Evolutionary conservation across 2,888 invertebrate species (phyloP).

Genomic region (Thereva nobilitata): DNA sequence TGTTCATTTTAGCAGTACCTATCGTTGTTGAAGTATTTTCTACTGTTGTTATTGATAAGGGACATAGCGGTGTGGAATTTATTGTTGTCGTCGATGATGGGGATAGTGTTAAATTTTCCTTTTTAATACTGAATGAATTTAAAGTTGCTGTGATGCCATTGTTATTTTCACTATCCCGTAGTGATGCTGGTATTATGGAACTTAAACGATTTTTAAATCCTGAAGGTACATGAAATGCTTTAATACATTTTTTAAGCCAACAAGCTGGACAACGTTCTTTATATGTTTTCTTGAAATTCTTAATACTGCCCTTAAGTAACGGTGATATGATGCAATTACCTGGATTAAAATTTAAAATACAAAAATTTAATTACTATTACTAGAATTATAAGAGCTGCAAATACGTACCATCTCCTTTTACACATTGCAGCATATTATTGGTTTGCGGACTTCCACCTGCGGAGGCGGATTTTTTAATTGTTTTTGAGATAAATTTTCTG

Average conservation of each 20-base stretch:
- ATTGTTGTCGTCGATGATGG: slow-evolving; percentile 7
- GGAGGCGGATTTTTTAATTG: slow-evolving; percentile 65
- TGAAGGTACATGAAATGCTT: slow-evolving; percentile 76
- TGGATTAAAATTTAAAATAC: slow-evolving; percentile 48
- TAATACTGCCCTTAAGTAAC: slow-evolving; percentile 68
- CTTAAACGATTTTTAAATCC: slow-evolving; percentile 69
- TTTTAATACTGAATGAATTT: slow-evolving; percentile 35
- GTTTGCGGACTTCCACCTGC: slow-evolving; percentile 55
- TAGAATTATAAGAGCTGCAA: not conserved
- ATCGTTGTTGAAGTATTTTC: not conserved
- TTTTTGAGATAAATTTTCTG: slow-evolving; percentile 82
- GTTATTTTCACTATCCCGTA: slow-evolving; percentile 55
- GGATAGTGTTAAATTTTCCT: slow-evolving; percentile 18
- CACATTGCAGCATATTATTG: slow-evolving; percentile 64
- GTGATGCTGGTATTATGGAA: slow-evolving; percentile 70
- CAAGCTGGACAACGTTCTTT: slow-evolving; percentile 82
- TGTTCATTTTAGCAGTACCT: not conserved
- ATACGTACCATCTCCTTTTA: slow-evolving; percentile 51
- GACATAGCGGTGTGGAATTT: slow-evolving; percentile 4
- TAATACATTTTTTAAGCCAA: slow-evolving; percentile 83
- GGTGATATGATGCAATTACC: slow-evolving; percentile 75
- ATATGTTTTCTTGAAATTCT: slow-evolving; percentile 64
- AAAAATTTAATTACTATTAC: slow-evolving; percentile 22
- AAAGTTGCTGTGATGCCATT: slow-evolving; percentile 11
- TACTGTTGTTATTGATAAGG: too few species aligned